Conservation (phyloP, 2,888 invertebrate genomes). For the Drosophila lacicola region DNA sequence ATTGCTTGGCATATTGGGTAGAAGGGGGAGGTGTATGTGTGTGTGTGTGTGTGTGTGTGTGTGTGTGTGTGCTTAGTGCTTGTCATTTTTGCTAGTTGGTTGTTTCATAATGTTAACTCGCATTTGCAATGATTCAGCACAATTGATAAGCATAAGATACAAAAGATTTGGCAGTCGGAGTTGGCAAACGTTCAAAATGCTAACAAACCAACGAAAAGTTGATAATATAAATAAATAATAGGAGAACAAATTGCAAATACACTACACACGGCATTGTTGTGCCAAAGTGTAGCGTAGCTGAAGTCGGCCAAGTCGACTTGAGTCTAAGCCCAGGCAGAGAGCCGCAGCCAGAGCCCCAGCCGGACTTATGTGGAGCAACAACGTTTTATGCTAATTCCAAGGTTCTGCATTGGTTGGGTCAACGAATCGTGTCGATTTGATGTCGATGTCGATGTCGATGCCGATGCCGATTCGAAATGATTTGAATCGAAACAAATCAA, state of each 20-base stretch:
- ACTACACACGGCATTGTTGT: neutral
- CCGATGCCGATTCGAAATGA: constrained; percentile 37
- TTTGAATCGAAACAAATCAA: constrained; percentile 40
- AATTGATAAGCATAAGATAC: constrained; percentile 1
- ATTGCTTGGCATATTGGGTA: neutral
- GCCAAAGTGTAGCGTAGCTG: neutral
- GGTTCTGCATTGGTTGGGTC: constrained; percentile 78
- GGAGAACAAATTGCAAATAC: constrained; percentile 13
- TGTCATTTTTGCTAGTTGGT: constrained; percentile 37
- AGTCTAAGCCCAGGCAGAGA: constrained; percentile 6
- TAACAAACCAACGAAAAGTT: neutral
- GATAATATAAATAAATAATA: neutral
- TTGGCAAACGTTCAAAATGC: neutral
- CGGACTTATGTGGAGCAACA: constrained; percentile 67
- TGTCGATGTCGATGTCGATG: constrained; percentile 29
- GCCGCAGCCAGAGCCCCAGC: constrained; percentile 28
- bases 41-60: too few relatives aligned
- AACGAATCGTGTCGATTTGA: constrained; percentile 67
- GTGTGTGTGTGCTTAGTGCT: constrained; percentile 13
- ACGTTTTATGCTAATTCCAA: constrained; percentile 74
- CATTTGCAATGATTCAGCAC: constrained; percentile 31
- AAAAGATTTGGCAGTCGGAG: constrained; percentile 20
- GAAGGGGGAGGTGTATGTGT: constrained; percentile 2
- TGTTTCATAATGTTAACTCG: constrained; percentile 25
- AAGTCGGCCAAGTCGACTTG: constrained; percentile 8